Percentiles rank a stretch among this genome's conserved stretches.
Evolutionary conservation across 2,797 vertebrate genomes (phyloP).

Genomic region (Remorina albescens): DNA sequence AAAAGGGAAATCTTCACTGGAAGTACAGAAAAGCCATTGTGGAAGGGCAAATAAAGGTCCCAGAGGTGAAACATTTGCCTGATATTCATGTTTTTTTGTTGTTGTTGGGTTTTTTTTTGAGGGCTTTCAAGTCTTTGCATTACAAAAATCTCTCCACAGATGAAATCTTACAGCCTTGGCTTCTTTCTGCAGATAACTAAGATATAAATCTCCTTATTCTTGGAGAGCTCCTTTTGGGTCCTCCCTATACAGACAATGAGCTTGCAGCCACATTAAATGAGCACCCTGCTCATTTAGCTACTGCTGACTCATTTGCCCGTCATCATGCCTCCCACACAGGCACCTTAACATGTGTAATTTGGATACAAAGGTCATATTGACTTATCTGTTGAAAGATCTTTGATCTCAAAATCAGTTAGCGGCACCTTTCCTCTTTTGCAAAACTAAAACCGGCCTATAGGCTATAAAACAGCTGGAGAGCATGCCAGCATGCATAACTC

Average conservation of each 20-base stretch:
- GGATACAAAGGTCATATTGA: conserved; percentile 70
- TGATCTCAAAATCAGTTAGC: conserved; percentile 1
- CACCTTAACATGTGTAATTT: conserved; percentile 42
- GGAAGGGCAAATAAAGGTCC: conserved; percentile 25
- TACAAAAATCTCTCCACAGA: conserved; percentile 21
- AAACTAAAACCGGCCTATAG: conserved; percentile 37
- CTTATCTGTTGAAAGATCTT: conserved; percentile 46
- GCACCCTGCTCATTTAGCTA: conserved; percentile 13
- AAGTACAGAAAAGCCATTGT: conserved; percentile 15
- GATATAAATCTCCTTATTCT: conserved; percentile 3
- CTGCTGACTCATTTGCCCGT: conserved; percentile 42
- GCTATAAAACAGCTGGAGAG: conserved; percentile 54
- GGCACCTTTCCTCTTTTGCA: conserved; percentile 11
- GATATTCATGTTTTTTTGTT: too few relatives aligned
- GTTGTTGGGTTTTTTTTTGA: conserved; percentile 36
- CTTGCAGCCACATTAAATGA: background rate
- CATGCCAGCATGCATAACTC: conserved; percentile 54
- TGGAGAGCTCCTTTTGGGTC: background rate
- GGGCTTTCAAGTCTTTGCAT: conserved; percentile 3
- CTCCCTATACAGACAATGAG: background rate
- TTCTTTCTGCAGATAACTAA: background rate
- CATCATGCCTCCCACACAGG: conserved; percentile 41
- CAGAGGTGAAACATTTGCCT: conserved; percentile 24
- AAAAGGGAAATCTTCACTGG: conserved; percentile 10
- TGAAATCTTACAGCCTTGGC: conserved; percentile 12